Evolutionary conservation across 2,797 vertebrate species (phyloP).

Genomic region (Pseudocheirus occidentalis): DNA sequence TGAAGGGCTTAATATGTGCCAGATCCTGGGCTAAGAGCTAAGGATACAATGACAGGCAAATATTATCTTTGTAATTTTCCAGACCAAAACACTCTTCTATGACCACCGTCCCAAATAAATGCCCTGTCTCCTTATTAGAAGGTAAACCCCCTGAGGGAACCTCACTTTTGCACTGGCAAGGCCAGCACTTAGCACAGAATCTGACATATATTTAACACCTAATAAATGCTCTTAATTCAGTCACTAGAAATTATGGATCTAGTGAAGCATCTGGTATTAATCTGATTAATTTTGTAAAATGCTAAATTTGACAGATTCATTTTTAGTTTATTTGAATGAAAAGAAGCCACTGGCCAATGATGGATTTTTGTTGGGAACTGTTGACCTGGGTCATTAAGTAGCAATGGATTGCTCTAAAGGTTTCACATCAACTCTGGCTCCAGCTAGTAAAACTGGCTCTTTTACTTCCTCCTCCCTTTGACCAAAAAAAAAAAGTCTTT

Average conservation of each 20-base stretch:
- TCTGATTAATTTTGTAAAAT: not conserved
- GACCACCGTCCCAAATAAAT: not conserved
- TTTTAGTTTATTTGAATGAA: not conserved
- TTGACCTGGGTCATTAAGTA: not conserved
- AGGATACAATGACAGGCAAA: not conserved
- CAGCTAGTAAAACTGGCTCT: constrained; percentile 46
- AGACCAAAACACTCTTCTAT: not conserved
- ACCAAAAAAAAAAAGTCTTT: constrained; percentile 33
- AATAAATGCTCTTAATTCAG: not conserved
- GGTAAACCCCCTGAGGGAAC: not conserved
- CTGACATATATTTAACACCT: not conserved
- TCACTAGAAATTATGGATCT: not conserved
- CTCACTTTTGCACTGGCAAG: not conserved
- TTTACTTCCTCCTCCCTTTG: constrained; percentile 48
- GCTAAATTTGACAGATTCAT: not conserved
- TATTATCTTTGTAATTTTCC: not conserved
- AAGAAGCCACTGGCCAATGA: not conserved
- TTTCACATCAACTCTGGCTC: constrained; percentile 35
- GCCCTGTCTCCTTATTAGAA: not conserved
- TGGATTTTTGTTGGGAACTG: not conserved
- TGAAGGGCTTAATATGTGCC: not conserved
- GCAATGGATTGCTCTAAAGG: constrained; percentile 19
- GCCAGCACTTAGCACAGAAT: not conserved
- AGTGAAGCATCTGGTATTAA: not conserved
- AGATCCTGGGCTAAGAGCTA: not conserved